These are phyloP conservation scores for Tupiocoris notatus DNA, from an alignment of 2,888 invertebrate species.

Conservation along the genomic window DNA sequence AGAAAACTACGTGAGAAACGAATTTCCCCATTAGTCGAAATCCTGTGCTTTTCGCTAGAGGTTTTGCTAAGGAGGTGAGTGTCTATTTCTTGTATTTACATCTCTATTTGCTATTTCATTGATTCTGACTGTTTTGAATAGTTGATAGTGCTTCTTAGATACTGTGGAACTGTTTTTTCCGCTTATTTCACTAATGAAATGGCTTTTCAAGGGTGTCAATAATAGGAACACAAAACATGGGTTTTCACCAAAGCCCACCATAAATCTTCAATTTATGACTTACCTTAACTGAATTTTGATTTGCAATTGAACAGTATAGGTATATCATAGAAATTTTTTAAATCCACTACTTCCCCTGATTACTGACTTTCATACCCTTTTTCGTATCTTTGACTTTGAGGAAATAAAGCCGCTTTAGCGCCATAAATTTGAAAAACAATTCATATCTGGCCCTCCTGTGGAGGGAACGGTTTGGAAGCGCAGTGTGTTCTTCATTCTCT, in stretches of 20 bases:
- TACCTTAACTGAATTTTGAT: background rate
- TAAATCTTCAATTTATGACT: background rate
- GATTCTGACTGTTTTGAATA: background rate
- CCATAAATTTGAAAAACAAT: no score
- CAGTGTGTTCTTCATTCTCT: no score
- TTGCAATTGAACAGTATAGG: background rate
- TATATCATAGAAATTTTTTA: background rate
- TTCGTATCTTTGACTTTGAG: no score
- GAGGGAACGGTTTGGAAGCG: no score
- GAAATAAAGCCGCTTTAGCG: no score
- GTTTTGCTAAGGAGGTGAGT: constrained; percentile 15
- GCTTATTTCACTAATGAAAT: background rate
- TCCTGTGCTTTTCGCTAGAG: background rate
- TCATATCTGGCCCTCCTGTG: no score
- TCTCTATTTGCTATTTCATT: background rate
- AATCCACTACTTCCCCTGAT: no score
- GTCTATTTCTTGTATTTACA: constrained; percentile 3
- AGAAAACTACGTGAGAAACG: background rate
- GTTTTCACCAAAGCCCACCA: background rate
- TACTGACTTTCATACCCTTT: no score
- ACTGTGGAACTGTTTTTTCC: background rate
- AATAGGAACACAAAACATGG: background rate
- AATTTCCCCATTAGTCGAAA: background rate
- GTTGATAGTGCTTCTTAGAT: constrained; percentile 3
- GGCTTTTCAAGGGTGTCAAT: constrained; percentile 8